Base-by-base conservation (phyloP, 2,113 vertebrate genomes). In the Sander lucioperca region DNA sequence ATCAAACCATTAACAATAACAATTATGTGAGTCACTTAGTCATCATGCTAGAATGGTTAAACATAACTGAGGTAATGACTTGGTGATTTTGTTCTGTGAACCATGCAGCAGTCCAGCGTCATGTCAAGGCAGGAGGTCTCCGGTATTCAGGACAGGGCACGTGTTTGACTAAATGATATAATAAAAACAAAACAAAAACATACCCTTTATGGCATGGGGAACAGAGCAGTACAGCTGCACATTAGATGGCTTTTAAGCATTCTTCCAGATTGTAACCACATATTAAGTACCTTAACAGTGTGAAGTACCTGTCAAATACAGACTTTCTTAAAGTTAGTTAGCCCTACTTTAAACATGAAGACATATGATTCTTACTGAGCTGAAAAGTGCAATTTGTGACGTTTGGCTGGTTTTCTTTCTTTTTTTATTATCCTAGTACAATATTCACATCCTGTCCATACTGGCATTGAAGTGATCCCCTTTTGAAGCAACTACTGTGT, bases 11-110 rank as follows among this genome's bases (percentile, higher is more conserved):
- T 39, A 39, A 10, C 39, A 39, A 39, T 39, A 39, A 62, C 82
- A 69, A 66, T 70, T 56, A 74, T 16, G 21, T 66, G 66, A 77
- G 36, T 70, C 68, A 85, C 54, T 12, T 2, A 2, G 50, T 65
- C 67, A 76, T 86, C 67, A 77, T 36, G 81, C 66, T 77, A 33
- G n/a, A 79, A n/a, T 1, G 68, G 43, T 48, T 27, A 65, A 79
- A 77, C 48, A 90, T 63, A 90, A 90, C 62, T 54, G 75, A 67
- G 68, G n/a, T 66, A 77, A 80, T 81, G 65, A 77, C n/a, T 53
- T 18, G 23, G 23, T 47, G 54, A 64, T 47, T 63, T 57, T 59
- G 65, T 14, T 15, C 67, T 25, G 25, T n/a, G 71, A 67, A 27
- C 21, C 86, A 5, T 74, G 62, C 43, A 18, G 69, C 18, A 5